Evolutionary conservation across 2,113 vertebrate species (phyloP).

Genomic region (Sylvia atricapilla): DNA sequence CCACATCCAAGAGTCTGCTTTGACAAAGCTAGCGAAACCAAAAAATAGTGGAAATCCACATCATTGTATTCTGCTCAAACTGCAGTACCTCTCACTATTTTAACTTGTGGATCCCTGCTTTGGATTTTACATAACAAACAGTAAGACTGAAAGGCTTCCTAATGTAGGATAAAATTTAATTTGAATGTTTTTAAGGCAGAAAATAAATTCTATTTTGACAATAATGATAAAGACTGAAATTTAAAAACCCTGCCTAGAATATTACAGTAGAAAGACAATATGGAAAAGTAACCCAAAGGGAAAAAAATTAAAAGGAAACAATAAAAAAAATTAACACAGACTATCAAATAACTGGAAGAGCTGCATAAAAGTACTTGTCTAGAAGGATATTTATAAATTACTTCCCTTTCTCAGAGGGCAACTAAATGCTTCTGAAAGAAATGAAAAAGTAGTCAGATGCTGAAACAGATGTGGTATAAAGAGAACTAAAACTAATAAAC

Average conservation of each 20-base stretch:
- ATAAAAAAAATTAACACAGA: conserved; percentile 30
- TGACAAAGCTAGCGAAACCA: background rate
- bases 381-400: conserved; percentile 10
- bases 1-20: rapidly evolving
- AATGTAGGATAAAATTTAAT: background rate
- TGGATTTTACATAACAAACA: background rate
- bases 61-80: background rate
- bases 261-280: background rate
- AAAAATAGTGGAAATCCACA: background rate
- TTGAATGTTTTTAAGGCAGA: background rate
- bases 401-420: conserved; percentile 1
- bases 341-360: background rate
- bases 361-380: background rate
- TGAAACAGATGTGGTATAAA: background rate
- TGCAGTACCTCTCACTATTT: background rate
- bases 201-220: background rate
- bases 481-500: conserved; percentile 7
- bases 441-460: background rate
- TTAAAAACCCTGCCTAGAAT: background rate
- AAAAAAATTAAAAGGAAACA: background rate
- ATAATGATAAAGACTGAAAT: background rate
- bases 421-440: conserved; percentile 15
- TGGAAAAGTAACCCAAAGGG: background rate
- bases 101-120: background rate
- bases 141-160: background rate